Conservation (phyloP, 2,113 vertebrate species). For the Chionodraco myersi region DNA sequence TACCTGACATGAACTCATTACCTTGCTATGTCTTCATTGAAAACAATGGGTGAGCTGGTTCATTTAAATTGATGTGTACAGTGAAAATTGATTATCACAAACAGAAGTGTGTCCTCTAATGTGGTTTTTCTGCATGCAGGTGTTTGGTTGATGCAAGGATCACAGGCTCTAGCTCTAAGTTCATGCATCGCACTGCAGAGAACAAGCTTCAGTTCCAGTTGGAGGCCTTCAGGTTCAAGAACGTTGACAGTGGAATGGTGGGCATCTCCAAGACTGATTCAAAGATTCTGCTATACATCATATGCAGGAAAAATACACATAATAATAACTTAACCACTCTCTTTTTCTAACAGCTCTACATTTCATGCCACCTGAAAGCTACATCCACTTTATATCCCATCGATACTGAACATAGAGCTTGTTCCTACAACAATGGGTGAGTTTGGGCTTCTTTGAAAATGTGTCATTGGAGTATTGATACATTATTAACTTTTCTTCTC, state of each 20-base stretch:
- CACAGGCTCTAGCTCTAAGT: slow-evolving; percentile 71
- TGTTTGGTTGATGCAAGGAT: slow-evolving; percentile 76
- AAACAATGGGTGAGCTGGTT: slow-evolving; percentile 72
- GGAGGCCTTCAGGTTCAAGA: slow-evolving; percentile 77
- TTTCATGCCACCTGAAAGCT: slow-evolving; percentile 79
- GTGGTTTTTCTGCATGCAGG: slow-evolving; percentile 47
- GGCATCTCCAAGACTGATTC: slow-evolving; percentile 1
- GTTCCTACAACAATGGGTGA: slow-evolving; percentile 70
- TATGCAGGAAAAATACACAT: not conserved
- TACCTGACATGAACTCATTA: slow-evolving; percentile 38
- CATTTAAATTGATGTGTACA: not conserved
- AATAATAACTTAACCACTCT: not conserved
- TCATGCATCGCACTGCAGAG: slow-evolving; percentile 58
- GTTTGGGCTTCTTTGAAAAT: slow-evolving; percentile 25
- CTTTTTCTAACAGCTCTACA: slow-evolving; percentile 69
- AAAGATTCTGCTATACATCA: not conserved
- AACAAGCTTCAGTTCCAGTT: slow-evolving; percentile 75
- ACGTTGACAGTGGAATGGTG: slow-evolving; percentile 35
- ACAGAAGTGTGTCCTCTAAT: not conserved
- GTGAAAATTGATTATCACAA: not conserved
- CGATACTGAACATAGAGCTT: slow-evolving; percentile 68
- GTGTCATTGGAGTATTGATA: not conserved
- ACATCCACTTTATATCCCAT: slow-evolving; percentile 6
- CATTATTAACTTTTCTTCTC: not conserved
- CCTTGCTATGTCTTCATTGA: slow-evolving; percentile 80